Evolutionary conservation across 2,888 invertebrate species (phyloP).

Genomic region (Lycia hirtaria): DNA sequence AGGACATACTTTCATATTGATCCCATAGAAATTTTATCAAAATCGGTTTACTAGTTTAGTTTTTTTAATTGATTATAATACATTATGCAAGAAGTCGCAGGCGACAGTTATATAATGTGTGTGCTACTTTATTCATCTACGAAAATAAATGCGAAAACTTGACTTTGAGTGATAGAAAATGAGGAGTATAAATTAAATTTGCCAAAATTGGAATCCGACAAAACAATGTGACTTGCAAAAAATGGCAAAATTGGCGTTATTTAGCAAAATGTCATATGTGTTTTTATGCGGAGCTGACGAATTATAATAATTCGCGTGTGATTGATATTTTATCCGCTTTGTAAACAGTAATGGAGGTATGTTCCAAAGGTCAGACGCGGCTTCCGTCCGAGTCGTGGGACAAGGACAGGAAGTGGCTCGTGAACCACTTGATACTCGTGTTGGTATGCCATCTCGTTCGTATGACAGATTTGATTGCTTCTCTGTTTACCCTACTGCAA

Average conservation of each 20-base stretch:
- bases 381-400: slow-evolving; percentile 35
- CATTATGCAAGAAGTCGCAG: too few relatives aligned
- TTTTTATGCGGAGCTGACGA: not conserved
- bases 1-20: too few relatives aligned
- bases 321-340: slow-evolving; percentile 18
- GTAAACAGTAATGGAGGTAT: slow-evolving; percentile 7
- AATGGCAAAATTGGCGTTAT: not conserved
- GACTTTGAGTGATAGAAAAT: too few relatives aligned
- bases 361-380: slow-evolving; percentile 32
- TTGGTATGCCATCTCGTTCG: slow-evolving; percentile 3
- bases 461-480: not conserved
- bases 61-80: too few relatives aligned
- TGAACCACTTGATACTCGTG: slow-evolving; percentile 14
- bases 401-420: slow-evolving; percentile 34
- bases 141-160: too few relatives aligned
- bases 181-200: too few relatives aligned
- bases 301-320: slow-evolving; percentile 9
- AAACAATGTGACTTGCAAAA: not conserved
- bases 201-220: not conserved
- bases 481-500: too few relatives aligned
- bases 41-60: too few relatives aligned
- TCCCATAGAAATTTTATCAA: too few relatives aligned
- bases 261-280: not conserved
- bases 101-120: too few relatives aligned
- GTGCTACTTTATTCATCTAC: too few relatives aligned